Evolutionary conservation across 2,797 vertebrate species (phyloP).

Genomic region (Siniperca scherzeri): DNA sequence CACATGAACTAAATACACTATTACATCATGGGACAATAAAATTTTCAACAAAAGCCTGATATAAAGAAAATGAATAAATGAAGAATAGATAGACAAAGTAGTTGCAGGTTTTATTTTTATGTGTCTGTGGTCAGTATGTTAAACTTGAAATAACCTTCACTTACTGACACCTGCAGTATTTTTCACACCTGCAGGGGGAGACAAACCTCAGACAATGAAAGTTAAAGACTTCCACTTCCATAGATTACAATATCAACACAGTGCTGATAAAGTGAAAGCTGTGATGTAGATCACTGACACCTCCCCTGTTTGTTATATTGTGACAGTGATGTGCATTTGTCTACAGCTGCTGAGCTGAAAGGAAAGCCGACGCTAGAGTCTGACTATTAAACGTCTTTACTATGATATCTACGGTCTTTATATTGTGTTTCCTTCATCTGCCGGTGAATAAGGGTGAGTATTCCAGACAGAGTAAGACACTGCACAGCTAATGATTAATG

Average conservation of each 20-base stretch:
- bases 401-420: slow-evolving; percentile 7
- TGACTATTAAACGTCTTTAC: not conserved
- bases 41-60: no score
- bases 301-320: not conserved
- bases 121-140: no score
- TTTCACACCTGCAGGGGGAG: slow-evolving; percentile 8
- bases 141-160: no score
- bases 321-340: not conserved
- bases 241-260: no score
- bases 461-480: rapidly evolving
- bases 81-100: no score
- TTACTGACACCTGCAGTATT: no score
- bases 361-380: not conserved
- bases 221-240: not conserved
- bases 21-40: no score
- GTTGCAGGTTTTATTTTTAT: no score
- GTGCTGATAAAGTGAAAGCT: no score
- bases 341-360: not conserved
- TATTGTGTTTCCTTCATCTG: slow-evolving; percentile 22
- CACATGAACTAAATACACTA: no score
- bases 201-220: slow-evolving; percentile 2
- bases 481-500: rapidly evolving
- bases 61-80: no score
- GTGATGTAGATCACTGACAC: not conserved
- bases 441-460: slow-evolving; percentile 30